These are phyloP conservation scores for Noctilio leporinus DNA, from an alignment of 2,113 vertebrate genomes.

Conservation along the genomic window DNA sequence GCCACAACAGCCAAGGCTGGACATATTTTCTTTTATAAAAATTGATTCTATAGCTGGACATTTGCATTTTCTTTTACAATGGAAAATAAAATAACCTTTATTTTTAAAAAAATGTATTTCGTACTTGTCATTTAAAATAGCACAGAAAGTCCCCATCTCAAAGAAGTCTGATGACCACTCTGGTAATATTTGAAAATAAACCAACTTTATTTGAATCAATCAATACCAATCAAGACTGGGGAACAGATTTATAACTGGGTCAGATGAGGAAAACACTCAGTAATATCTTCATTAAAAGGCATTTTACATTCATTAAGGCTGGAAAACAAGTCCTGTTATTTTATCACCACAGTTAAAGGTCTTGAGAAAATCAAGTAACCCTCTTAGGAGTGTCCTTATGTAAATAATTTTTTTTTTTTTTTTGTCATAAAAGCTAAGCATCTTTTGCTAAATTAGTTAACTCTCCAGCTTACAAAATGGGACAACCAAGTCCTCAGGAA, in stretches of 20 bases:
- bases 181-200: slow-evolving; percentile 81
- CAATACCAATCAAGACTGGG: slow-evolving; percentile 57
- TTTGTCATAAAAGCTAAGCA: slow-evolving; percentile 56
- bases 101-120: background rate
- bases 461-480: slow-evolving; percentile 51
- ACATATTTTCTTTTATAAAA: background rate
- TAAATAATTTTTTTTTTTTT: too few relatives aligned
- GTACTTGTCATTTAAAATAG: background rate
- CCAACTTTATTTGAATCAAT: slow-evolving; percentile 78
- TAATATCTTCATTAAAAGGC: slow-evolving; percentile 61
- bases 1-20: too few relatives aligned
- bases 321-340: slow-evolving; percentile 52
- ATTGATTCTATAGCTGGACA: background rate
- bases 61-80: background rate
- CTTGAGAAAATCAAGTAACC: slow-evolving; percentile 57
- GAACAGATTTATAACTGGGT: slow-evolving; percentile 62
- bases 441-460: slow-evolving; percentile 38
- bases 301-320: slow-evolving; percentile 67
- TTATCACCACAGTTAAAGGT: slow-evolving; percentile 63
- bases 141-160: background rate
- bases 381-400: slow-evolving; percentile 45
- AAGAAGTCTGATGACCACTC: slow-evolving; percentile 48
- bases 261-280: slow-evolving; percentile 32
- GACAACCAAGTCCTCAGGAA: background rate
- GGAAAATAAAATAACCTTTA: background rate